Evolutionary conservation across 2,113 vertebrate species (phyloP), one percentile per base, ranked within the genome.

Genomic region (Puffinus mauretanicus): DNA sequence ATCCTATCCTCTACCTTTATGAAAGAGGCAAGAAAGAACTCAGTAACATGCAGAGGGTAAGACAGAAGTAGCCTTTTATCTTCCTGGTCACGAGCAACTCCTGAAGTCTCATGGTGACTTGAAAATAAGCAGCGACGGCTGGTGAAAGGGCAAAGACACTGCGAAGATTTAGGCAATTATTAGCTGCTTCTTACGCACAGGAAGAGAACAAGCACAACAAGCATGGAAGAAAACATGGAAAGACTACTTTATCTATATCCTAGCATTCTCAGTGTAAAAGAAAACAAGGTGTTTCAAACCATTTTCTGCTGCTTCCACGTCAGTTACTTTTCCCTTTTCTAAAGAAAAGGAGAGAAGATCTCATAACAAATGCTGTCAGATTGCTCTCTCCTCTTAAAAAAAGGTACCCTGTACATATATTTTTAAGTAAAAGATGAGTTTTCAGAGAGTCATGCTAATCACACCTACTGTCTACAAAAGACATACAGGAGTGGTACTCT

Each of bases 121-220:
- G 40, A 24, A 30, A 88, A 87, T 18, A 38, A 86, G 61, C 57
- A 36, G 66, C 0, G 0, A 81, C 44, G 29, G 40, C 70, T 77
- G 91, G 49, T 36, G 73, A 78, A 85, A 92, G 95, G 55, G 85
- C 90, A 96, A 30, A 30, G 83, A 26, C 16, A 57, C 81, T 8
- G 5, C 47, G 51, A 52, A 92, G 49, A 27, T 60, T 75, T 38
- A 14, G 46, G 36, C 57, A 78, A 34, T 78, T 16, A 95, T 34
- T 11, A 36, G 46, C 82, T 36, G 73, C 77, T 80, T 2, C n/a
- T 88, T 52, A 1, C 1, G 12, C 58, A 13, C 78, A 51, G 47
- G 10, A 82, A 69, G 47, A 64, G 66, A 86, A 21, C 57, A 22
- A 81, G n/a, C 19, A 30, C 75, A 29, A 46, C 13, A 2, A 55